These are phyloP conservation scores for Oncorhynchus nerka DNA, from an alignment of 2,113 vertebrate species.

Conservation along the genomic window DNA sequence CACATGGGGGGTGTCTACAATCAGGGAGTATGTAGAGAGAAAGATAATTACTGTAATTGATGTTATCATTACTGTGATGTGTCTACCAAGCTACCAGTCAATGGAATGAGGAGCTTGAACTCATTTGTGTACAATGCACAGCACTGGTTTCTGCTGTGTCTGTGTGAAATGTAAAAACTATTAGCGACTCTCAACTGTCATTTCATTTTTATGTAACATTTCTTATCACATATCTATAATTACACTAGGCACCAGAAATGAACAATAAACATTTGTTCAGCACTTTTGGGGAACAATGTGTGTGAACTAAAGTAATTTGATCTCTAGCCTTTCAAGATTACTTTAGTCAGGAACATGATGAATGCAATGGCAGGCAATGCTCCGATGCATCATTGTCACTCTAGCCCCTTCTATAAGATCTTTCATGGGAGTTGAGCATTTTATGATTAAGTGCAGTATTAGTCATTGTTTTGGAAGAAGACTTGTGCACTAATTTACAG, in stretches of 20 bases:
- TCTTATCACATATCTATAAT: slow-evolving; percentile 15
- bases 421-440: slow-evolving; percentile 75
- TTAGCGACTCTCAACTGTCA: neutral
- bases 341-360: slow-evolving; percentile 77
- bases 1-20: neutral
- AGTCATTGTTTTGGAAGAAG: slow-evolving; percentile 79
- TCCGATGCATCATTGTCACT: slow-evolving; percentile 79
- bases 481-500: slow-evolving; percentile 78
- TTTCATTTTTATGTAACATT: slow-evolving; percentile 4
- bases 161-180: neutral
- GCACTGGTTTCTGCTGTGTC: neutral
- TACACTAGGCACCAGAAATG: slow-evolving; percentile 39
- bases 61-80: neutral
- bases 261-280: slow-evolving; percentile 73
- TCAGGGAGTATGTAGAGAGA: neutral
- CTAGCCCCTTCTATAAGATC: slow-evolving; percentile 63
- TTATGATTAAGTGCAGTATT: slow-evolving; percentile 78
- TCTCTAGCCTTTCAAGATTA: slow-evolving; percentile 78
- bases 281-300: slow-evolving; percentile 64
- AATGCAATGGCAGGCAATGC: slow-evolving; percentile 66
- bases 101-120: neutral
- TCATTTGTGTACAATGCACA: neutral
- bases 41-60: neutral
- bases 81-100: neutral
- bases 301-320: slow-evolving; percentile 76